A percentile compares a stretch with the other conserved stretches of the same genome.
Evolutionary conservation across 2,113 vertebrate species (phyloP).

Genomic region (Gymnorhina tibicen): DNA sequence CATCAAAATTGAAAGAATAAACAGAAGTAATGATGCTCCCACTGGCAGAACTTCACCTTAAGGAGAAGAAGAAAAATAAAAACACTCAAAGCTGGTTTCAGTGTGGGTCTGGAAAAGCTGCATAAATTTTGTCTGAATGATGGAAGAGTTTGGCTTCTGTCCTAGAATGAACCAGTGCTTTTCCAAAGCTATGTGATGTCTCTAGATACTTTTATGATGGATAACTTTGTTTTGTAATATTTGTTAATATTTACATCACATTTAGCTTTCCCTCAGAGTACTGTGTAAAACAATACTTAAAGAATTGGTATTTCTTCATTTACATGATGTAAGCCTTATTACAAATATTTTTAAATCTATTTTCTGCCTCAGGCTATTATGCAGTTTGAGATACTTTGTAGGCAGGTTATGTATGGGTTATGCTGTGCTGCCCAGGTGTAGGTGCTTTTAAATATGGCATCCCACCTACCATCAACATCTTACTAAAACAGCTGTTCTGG

Average conservation of each 20-base stretch:
- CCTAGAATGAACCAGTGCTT: not conserved
- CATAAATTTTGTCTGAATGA: not conserved
- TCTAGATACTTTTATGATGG: not conserved
- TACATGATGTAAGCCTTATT: not conserved
- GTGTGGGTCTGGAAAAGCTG: not conserved
- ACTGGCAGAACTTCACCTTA: not conserved
- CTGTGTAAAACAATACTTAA: not conserved
- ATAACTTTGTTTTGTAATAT: not conserved
- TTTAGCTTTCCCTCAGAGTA: not conserved
- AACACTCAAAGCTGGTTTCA: not conserved
- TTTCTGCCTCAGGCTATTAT: not conserved
- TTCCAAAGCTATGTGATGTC: not conserved
- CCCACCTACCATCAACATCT: not conserved
- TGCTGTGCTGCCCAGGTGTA: not conserved
- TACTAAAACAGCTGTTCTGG: not conserved
- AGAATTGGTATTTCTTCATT: not conserved
- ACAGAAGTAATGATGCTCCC: not conserved
- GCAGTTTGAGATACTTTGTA: not conserved
- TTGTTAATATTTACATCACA: not conserved
- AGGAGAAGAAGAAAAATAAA: not conserved
- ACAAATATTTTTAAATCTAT: not conserved
- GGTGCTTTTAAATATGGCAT: not conserved
- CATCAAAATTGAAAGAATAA: not conserved
- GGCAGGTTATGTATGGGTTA: not conserved
- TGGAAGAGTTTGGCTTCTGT: not conserved